Evolutionary conservation across 2,797 vertebrate genomes (phyloP).

Genomic region (Melanotaenia trifasciata): DNA sequence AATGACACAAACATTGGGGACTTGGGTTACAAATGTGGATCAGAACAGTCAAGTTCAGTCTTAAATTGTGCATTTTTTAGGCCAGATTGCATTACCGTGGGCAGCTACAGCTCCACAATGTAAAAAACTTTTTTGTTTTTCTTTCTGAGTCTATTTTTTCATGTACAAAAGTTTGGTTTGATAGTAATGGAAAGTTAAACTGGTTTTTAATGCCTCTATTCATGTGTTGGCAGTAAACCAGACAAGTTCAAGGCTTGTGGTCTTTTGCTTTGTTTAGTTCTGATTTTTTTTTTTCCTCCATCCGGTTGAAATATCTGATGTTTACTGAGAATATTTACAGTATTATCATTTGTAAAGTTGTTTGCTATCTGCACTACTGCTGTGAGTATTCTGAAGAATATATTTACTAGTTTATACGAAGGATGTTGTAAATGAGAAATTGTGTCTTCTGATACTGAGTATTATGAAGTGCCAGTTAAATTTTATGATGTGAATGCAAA

Average conservation of each 20-base stretch:
- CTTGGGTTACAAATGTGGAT: constrained; percentile 10
- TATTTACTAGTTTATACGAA: constrained; percentile 21
- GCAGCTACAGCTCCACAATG: constrained; percentile 14
- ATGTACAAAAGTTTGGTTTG: neutral
- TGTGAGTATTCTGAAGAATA: constrained; percentile 19
- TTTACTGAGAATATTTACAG: constrained; percentile 24
- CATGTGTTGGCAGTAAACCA: neutral
- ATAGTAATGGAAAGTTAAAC: neutral
- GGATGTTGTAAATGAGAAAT: constrained; percentile 5
- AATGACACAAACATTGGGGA: constrained; percentile 5
- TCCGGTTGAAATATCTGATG: neutral
- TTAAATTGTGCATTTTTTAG: constrained; percentile 4
- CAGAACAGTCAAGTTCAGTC: neutral
- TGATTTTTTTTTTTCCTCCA: neutral
- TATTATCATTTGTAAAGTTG: constrained; percentile 25
- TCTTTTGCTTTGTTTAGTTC: neutral
- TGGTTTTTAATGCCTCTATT: neutral
- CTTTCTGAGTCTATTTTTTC: neutral
- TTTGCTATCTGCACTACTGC: constrained; percentile 32
- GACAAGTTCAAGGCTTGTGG: constrained; percentile 11
- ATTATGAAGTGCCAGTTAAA: constrained; percentile 47
- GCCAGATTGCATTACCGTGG: constrained; percentile 14
- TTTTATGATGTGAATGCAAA: constrained; percentile 42
- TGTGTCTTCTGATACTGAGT: constrained; percentile 16
- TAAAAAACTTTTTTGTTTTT: neutral